Evolutionary conservation across 1,140 invertebrate species (phyloP).

Genomic region (Sminthurinus signatus): DNA sequence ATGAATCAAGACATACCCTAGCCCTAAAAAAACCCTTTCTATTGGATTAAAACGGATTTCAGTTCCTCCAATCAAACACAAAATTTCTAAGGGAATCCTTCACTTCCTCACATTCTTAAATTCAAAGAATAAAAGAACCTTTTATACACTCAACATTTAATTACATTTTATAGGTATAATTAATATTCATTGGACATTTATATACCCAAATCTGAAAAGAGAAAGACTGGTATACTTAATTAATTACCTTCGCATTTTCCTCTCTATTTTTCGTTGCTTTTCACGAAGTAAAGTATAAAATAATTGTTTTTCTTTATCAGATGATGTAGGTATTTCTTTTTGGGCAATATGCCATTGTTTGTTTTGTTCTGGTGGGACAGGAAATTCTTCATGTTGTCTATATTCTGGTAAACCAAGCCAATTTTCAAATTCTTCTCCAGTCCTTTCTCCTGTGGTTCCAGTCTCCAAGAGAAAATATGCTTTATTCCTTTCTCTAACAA

Average conservation of each 20-base stretch:
- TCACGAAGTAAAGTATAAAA: conserved; percentile 24
- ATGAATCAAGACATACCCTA: too few relatives aligned
- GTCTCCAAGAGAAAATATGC: conserved; percentile 88
- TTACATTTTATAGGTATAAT: too few relatives aligned
- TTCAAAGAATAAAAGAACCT: background rate
- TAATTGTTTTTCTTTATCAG: conserved; percentile 26
- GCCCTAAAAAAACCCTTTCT: too few relatives aligned
- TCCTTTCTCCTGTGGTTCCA: conserved; percentile 71
- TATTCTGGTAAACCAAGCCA: conserved; percentile 38
- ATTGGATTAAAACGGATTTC: too few relatives aligned
- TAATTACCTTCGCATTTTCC: conserved; percentile 19
- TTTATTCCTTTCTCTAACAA: conserved; percentile 85
- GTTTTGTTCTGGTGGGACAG: conserved; percentile 28
- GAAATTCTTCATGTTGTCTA: conserved; percentile 25
- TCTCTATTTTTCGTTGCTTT: conserved; percentile 8
- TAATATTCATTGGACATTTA: too few relatives aligned
- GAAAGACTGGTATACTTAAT: background rate
- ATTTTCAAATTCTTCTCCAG: conserved; percentile 45
- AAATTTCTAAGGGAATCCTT: too few relatives aligned
- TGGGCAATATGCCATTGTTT: conserved; percentile 31
- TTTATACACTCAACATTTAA: background rate
- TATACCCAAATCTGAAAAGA: too few relatives aligned
- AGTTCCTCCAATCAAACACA: too few relatives aligned
- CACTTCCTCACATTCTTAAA: background rate
- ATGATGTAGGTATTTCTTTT: conserved; percentile 25